These are phyloP conservation scores for Gallinago nigripennis DNA, from an alignment of 2,797 vertebrate species.

Conservation along the genomic window DNA sequence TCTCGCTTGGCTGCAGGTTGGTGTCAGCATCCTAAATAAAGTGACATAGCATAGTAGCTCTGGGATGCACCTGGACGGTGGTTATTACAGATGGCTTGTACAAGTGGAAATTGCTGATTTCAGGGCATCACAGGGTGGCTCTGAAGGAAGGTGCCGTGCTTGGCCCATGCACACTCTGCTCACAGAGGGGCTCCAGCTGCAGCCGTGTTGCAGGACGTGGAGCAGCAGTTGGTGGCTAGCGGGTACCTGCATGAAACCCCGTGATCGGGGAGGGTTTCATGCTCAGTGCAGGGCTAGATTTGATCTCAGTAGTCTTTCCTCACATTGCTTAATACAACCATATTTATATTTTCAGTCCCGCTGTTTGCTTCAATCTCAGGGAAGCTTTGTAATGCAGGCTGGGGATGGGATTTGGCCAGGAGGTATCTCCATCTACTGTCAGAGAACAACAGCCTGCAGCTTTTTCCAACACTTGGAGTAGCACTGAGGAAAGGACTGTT, in stretches of 20 bases:
- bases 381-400: not conserved
- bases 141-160: not conserved
- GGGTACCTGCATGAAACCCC: not conserved
- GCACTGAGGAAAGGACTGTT: not conserved
- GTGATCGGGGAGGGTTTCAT: accelerated
- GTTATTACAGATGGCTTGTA: not conserved
- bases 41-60: accelerated
- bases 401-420: not conserved
- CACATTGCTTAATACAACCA: not conserved
- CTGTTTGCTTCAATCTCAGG: constrained; percentile 15
- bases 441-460: not conserved
- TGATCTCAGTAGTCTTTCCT: constrained; percentile 4
- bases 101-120: not conserved
- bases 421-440: not conserved
- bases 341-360: constrained; percentile 12
- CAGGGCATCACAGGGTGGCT: not conserved
- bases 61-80: not conserved
- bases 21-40: not conserved
- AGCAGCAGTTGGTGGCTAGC: not conserved
- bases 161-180: not conserved
- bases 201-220: accelerated
- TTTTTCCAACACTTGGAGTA: not conserved
- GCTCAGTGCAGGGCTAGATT: not conserved
- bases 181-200: not conserved
- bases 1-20: not conserved